Evolutionary conservation across 2,797 vertebrate genomes (phyloP).

Genomic region (Tarsius wallacei): DNA sequence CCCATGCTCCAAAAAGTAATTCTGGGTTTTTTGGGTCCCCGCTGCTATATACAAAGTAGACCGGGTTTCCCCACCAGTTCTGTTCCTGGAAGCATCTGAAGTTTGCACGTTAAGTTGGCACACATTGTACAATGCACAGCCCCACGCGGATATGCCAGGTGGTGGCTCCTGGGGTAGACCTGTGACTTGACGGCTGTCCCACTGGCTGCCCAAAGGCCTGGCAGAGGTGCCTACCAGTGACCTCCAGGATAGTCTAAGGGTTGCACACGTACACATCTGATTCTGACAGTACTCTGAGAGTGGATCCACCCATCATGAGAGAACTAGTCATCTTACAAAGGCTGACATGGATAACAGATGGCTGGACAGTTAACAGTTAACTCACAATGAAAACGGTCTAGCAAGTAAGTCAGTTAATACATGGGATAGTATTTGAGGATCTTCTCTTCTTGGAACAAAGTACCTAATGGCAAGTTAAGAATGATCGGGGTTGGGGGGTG

Average conservation of each 20-base stretch:
- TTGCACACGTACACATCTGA: neutral
- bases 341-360: neutral
- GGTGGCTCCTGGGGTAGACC: neutral
- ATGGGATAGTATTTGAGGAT: no score
- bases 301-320: neutral
- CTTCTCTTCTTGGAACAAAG: neutral
- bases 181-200: neutral
- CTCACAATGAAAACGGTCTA: neutral
- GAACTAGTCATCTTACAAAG: neutral
- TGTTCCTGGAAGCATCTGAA: neutral
- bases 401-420: neutral
- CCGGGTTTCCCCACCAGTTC: neutral
- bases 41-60: neutral
- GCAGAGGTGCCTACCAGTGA: neutral
- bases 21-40: no score
- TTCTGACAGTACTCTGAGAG: neutral
- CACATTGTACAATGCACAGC: neutral
- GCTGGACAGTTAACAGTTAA: conserved; percentile 15
- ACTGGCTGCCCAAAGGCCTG: neutral
- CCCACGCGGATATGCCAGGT: neutral
- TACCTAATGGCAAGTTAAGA: neutral
- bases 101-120: neutral
- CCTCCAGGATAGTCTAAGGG: neutral
- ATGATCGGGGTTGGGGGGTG: neutral
- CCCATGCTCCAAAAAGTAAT: no score